These are phyloP conservation scores for Diplodus sargus DNA, from an alignment of 2,797 vertebrate genomes.

Conservation along the genomic window DNA sequence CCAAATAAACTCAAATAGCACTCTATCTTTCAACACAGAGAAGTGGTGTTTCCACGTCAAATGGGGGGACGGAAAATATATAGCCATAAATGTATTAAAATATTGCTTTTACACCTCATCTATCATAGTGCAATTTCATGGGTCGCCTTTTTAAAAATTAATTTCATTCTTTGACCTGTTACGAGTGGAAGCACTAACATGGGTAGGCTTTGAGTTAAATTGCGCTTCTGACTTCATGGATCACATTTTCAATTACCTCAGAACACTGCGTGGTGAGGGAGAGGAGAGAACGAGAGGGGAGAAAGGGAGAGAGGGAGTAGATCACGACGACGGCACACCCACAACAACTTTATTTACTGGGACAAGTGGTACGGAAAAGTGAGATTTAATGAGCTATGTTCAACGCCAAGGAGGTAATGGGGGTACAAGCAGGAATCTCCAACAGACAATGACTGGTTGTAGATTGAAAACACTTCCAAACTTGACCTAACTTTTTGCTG, in stretches of 20 bases:
- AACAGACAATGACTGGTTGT: constrained; percentile 44
- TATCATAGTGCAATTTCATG: constrained; percentile 94
- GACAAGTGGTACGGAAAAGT: constrained; percentile 77
- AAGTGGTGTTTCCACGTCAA: constrained; percentile 50
- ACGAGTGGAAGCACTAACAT: constrained; percentile 87
- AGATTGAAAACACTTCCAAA: constrained; percentile 26
- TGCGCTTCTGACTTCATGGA: constrained; percentile 87
- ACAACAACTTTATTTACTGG: constrained; percentile 86
- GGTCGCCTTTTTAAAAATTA: constrained; percentile 91
- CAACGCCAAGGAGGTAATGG: constrained; percentile 71
- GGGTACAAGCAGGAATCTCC: constrained; percentile 60
- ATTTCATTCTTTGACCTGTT: constrained; percentile 93
- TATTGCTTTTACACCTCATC: constrained; percentile 93
- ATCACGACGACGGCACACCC: constrained; percentile 70
- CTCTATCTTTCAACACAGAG: constrained; percentile 43
- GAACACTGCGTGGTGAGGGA: constrained; percentile 77
- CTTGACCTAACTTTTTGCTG: background rate
- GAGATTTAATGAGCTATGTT: constrained; percentile 80
- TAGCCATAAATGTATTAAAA: constrained; percentile 88
- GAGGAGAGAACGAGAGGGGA: constrained; percentile 18
- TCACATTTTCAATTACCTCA: constrained; percentile 93
- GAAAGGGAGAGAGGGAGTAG: constrained; percentile 25
- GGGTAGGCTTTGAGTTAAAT: constrained; percentile 90
- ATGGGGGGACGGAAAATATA: constrained; percentile 46
- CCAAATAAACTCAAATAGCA: constrained; percentile 53